Evolutionary conservation across 2,888 invertebrate species (phyloP), one percentile per base, ranked within the genome.

Genomic region (Atrina japonica): DNA sequence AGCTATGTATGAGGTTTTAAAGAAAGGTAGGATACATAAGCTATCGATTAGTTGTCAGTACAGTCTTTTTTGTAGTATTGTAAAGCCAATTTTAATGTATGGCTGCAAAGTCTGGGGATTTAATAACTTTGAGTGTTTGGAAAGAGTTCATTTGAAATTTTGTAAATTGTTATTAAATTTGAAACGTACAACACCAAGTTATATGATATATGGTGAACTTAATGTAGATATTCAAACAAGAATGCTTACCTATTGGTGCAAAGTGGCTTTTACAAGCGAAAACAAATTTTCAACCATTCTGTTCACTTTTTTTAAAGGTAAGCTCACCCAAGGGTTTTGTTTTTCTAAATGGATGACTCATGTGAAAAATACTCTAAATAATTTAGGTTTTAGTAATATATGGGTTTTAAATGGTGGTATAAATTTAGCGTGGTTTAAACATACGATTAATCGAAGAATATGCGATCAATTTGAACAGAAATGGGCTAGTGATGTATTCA

Each of bases 81-180:
- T 35, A 35, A 35, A 35, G 35, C 11, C 68, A 45, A 73, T 69
- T 47, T 35, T 70, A 18, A 40, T 53, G 1, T 73, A 69, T 43
- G 65, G 50, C 7, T 73, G 50, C 16, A 68, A 69, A 65, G 55
- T 69, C 23, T 73, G 49, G 50, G 68, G 69, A 1, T 66, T 58
- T 30, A 61, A 66, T 40, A 66, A 73, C 25, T 23, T 70, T 14
- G 58, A 73, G 21, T 29, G 59, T 6, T 18, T 73, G 11, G 55
- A 65, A 52, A 67, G 53, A 55, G 41, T 73, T 2, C 45, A 35
- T 35, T 35, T 35, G 11, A 35, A 35, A 11, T 35, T 35, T 35
- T 35, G 35, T 11, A 35, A 35, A 35, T 41, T 58, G 16, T 18
- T 27, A 27, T 18, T 53, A 53, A 53, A 53, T 29, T 53, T 29